These are phyloP conservation scores for Nemotelus pantherinus DNA, from an alignment of 2,888 invertebrate genomes.

Conservation along the genomic window DNA sequence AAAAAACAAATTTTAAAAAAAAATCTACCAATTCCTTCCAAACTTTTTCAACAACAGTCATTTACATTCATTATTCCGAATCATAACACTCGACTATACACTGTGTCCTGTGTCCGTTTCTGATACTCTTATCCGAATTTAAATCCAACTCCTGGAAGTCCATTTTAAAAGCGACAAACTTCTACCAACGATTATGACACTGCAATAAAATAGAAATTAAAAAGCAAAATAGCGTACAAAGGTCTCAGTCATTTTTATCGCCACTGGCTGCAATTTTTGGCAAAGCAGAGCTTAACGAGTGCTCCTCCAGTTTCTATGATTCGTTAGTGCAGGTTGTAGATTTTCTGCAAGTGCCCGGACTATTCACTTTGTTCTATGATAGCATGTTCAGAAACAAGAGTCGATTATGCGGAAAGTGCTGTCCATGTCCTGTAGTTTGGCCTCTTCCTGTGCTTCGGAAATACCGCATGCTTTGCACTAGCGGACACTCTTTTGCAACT, in stretches of 20 bases:
- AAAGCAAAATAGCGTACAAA: neutral
- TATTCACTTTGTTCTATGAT: neutral
- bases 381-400: no score
- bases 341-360: neutral
- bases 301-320: no score
- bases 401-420: no score
- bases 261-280: slow-evolving; percentile 19
- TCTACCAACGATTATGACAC: slow-evolving; percentile 31
- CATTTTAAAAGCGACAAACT: slow-evolving; percentile 33
- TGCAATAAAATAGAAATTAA: slow-evolving; percentile 2
- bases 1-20: no score
- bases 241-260: slow-evolving; percentile 15
- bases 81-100: slow-evolving; percentile 8
- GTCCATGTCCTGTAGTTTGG: no score
- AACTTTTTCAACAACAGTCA: neutral
- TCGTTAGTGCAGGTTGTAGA: neutral
- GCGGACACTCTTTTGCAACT: no score
- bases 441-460: no score
- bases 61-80: slow-evolving; percentile 28
- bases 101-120: neutral
- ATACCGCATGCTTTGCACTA: no score
- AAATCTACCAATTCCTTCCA: no score
- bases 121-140: slow-evolving; percentile 7
- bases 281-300: neutral
- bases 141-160: slow-evolving; percentile 4